Percentiles rank a stretch among this genome's conserved stretches.
phyloP scores from a whole-genome alignment of 2,113 vertebrate genomes.

The Triplophysa rosa region DNA sequence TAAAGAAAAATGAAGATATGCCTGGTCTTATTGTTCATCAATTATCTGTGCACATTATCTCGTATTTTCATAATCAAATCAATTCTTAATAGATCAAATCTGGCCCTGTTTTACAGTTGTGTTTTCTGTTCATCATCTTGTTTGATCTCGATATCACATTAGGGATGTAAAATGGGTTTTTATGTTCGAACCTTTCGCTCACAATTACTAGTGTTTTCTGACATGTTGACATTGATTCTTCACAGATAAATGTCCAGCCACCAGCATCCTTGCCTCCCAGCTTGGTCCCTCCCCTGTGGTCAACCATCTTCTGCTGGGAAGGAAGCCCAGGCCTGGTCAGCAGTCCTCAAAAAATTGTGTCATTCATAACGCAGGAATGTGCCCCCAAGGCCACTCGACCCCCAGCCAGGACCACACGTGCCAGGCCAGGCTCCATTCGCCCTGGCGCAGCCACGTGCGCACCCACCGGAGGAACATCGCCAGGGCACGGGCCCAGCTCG shows the following conservation, averaged over 20 bases:
- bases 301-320: slow-evolving; percentile 96
- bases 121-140: too few species aligned
- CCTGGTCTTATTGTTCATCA: not conserved
- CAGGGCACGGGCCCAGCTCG: slow-evolving; percentile 79
- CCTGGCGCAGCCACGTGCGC: slow-evolving; percentile 89
- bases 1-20: not conserved
- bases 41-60: not conserved
- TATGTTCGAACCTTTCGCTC: not conserved
- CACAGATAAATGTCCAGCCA: slow-evolving; percentile 91
- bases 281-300: slow-evolving; percentile 88
- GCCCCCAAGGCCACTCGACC: slow-evolving; percentile 64
- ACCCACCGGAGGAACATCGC: slow-evolving; percentile 85
- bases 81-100: too few species aligned
- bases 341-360: slow-evolving; percentile 73
- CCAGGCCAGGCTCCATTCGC: slow-evolving; percentile 80
- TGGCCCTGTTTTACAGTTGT: too few species aligned
- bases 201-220: slow-evolving; percentile 52
- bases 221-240: slow-evolving; percentile 42
- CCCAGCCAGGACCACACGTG: slow-evolving; percentile 65
- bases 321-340: slow-evolving; percentile 77
- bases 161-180: too few species aligned
- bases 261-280: slow-evolving; percentile 88
- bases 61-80: too few species aligned
- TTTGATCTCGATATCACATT: too few species aligned
- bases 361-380: slow-evolving; percentile 71